Evolutionary conservation across 2,797 vertebrate genomes (phyloP).

Genomic region (Phalanger gymnotis): DNA sequence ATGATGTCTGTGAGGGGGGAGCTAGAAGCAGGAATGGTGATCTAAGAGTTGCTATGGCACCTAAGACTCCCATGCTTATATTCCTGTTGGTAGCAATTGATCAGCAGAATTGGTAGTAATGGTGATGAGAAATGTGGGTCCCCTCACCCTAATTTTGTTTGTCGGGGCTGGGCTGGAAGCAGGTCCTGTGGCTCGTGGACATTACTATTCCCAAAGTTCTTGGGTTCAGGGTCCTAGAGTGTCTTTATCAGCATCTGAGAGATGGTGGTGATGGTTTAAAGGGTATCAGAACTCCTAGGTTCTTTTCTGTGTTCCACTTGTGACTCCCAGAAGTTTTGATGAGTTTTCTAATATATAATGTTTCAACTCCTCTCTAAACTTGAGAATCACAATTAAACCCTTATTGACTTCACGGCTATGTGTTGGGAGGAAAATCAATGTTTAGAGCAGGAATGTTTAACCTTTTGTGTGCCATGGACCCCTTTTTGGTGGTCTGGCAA

Average conservation of each 20-base stretch:
- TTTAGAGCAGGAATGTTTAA: not conserved
- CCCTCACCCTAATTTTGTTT: too few relatives aligned
- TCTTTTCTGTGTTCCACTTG: slow-evolving; percentile 4
- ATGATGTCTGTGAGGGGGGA: too few relatives aligned
- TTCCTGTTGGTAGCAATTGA: not conserved
- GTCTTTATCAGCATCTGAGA: too few relatives aligned
- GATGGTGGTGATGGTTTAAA: not conserved
- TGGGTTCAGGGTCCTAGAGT: too few relatives aligned
- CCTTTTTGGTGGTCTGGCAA: not conserved
- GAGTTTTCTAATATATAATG: not conserved
- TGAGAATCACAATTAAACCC: not conserved
- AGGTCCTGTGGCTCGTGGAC: too few relatives aligned
- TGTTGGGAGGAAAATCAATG: not conserved
- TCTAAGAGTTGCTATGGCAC: too few relatives aligned
- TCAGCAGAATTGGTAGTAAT: not conserved
- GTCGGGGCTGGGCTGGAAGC: too few relatives aligned
- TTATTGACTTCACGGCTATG: not conserved
- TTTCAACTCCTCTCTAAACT: not conserved
- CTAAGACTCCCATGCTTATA: not conserved
- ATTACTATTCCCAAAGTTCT: too few relatives aligned
- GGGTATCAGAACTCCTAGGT: not conserved
- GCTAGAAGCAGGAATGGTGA: not conserved
- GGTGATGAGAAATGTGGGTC: too few relatives aligned
- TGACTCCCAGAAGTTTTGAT: slow-evolving; percentile 25
- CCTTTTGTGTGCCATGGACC: not conserved